Percentiles rank a stretch among this genome's conserved stretches.
Evolutionary conservation across 2,797 vertebrate species (phyloP).

Genomic region (Syndactyla subalaris): DNA sequence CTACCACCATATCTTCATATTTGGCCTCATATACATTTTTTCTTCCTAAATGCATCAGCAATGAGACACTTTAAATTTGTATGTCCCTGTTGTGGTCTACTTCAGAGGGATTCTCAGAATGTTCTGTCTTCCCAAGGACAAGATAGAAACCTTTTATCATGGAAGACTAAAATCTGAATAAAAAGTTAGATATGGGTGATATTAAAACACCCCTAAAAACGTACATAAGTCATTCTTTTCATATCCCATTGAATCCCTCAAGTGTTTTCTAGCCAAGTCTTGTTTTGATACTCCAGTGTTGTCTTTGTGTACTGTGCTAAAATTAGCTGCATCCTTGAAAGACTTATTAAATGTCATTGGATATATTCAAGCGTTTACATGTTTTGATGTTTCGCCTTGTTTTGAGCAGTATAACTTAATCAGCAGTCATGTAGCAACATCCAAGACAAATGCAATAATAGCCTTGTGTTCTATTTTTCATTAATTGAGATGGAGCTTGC

Average conservation of each 20-base stretch:
- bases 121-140: neutral
- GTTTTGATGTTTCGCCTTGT: slow-evolving; percentile 53
- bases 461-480: slow-evolving; percentile 41
- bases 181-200: neutral
- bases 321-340: slow-evolving; percentile 37
- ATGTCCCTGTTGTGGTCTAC: neutral
- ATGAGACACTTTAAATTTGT: neutral
- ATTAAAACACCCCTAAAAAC: neutral
- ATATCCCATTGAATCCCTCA: neutral
- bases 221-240: neutral
- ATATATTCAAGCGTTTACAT: slow-evolving; percentile 14
- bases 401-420: slow-evolving; percentile 48
- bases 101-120: neutral
- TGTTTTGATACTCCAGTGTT: slow-evolving; percentile 1
- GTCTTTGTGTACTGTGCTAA: neutral
- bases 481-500: slow-evolving; percentile 57
- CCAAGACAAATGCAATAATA: slow-evolving; percentile 31
- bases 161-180: neutral
- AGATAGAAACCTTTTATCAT: neutral
- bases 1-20: neutral
- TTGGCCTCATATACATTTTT: neutral
- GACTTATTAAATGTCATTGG: slow-evolving; percentile 28
- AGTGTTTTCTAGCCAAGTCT: neutral
- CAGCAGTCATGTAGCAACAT: slow-evolving; percentile 32
- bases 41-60: neutral